Base-by-base conservation (phyloP, 2,888 invertebrate species). In the Drosophila melanocephala region DNA sequence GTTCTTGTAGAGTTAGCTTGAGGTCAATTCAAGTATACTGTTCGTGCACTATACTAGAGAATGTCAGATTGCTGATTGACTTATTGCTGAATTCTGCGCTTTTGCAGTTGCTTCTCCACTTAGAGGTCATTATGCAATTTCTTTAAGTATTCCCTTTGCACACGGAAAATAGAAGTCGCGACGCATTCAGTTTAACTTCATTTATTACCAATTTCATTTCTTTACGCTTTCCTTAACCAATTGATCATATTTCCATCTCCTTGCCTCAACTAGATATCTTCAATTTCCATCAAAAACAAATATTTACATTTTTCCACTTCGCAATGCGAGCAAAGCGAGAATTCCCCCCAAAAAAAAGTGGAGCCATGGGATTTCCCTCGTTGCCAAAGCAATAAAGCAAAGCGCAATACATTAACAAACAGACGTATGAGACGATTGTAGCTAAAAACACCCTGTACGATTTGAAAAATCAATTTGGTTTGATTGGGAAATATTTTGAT, bases 231-330 rank as follows among this genome's bases (percentile, higher is more conserved):
- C 9, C n/a, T 12, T 35, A 30, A 7, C 12, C 33, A 42, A 72
- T 65, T 52, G 52, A 52, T 64, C 42, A 52, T 19, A 35, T 61
- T 72, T 58, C 47, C 35, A 32, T 53, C 47, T 35, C 7, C 30
- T 68, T 33, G 44, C 28, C 14, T 50, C 16, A 28, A 52, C 32
- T 37, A 44, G 14, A 55, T 39, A 68, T 72, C 79, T 79, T 75
- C 47, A 62, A 72, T 87, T 84, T 73, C 83, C 80, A 76, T 84
- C 66, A 64, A 75, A 80, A 73, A 39, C 42, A 67, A 86, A 84
- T 87, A 89, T 84, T 82, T 73, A 70, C 72, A 74, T 68, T 73
- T 87, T 71, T 60, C 69, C 62, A 80, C 67, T 82, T 75, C 57
- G 59, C 42, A 68, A 44, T 51, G 56, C 53, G 30, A 32, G 51